Percentiles rank a stretch among this genome's conserved stretches.
These are phyloP conservation scores for Falco peregrinus DNA, from an alignment of 2,797 vertebrate species.

Conservation along the genomic window DNA sequence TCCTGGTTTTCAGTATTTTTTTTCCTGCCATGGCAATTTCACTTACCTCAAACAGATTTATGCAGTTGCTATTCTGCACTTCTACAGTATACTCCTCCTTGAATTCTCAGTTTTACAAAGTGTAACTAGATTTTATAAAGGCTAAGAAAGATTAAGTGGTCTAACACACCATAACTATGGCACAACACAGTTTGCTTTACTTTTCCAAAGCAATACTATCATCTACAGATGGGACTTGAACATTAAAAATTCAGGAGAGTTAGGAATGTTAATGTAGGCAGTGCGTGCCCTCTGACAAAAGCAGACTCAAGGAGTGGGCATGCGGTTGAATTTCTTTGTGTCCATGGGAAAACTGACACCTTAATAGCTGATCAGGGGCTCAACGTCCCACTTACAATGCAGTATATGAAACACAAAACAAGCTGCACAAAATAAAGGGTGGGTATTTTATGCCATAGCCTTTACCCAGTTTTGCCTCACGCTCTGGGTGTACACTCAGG, in stretches of 20 bases:
- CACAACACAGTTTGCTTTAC: background rate
- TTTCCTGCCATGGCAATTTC: background rate
- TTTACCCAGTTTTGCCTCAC: background rate
- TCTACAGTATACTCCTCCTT: background rate
- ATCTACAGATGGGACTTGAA: background rate
- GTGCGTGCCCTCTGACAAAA: background rate
- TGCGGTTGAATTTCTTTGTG: background rate
- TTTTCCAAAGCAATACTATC: background rate
- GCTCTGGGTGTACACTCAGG: background rate
- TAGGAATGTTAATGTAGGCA: background rate
- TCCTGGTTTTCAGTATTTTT: background rate
- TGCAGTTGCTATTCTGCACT: background rate
- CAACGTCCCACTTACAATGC: background rate
- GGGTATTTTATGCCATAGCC: background rate
- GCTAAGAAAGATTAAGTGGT: background rate
- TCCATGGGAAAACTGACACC: constrained; percentile 12
- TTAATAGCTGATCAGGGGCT: background rate
- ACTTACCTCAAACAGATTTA: background rate
- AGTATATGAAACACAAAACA: background rate
- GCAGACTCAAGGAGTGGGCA: background rate
- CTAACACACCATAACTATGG: background rate
- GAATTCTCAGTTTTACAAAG: background rate
- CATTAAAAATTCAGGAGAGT: constrained; percentile 39
- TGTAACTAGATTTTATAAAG: background rate
- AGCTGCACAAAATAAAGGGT: background rate